Evolutionary conservation across 2,797 vertebrate genomes (phyloP), one percentile per base, ranked within the genome.

Genomic region (Periophthalmus magnuspinnatus): DNA sequence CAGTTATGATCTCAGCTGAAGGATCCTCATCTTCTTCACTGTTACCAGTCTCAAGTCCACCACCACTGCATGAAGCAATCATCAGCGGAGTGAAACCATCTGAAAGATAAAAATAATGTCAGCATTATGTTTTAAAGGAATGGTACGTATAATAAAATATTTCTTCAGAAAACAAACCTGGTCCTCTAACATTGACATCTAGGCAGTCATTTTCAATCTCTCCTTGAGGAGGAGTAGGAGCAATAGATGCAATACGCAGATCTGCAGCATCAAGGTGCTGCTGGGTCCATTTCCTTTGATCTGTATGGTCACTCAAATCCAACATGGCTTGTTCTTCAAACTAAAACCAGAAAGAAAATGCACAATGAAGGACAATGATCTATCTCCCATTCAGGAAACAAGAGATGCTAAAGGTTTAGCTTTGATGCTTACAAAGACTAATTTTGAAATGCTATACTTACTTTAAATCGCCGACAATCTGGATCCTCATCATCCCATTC

Each of bases 41-140:
- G 78, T 96, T 96, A 36, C 95, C 97, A 0, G 95, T 98, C 88
- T 99, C 98, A 69, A 99, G 90, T 65, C 97, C 98, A 59, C 98
- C 97, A 2, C 98, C 97, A 0, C 97, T 99, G 90, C 97, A 99
- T 0, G 98, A 98, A 38, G 98, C 98, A 2, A 99, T 99, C 98
- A 99, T 99, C 45, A 99, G 92, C 0, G 98, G 98, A 0, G 98
- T 99, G 91, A 98, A 99, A 70, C 98, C 98, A 0, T 99, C 98
- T 98, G 88, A 17, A 76, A 79, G 36, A 41, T 32, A 41, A 68
- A 5, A 65, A 56, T 48, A 41, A 0, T 22, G 19, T 69, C 38
- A 77, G 19, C 63, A 2, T 64, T 17, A 24, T 32, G 41, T 32
- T 64, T 22, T 61, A 14, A 34, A 24, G 11, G 11, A 9, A 21